These are phyloP conservation scores for Bombus difficillimus DNA, from an alignment of 1,140 invertebrate genomes.

Conservation along the genomic window DNA sequence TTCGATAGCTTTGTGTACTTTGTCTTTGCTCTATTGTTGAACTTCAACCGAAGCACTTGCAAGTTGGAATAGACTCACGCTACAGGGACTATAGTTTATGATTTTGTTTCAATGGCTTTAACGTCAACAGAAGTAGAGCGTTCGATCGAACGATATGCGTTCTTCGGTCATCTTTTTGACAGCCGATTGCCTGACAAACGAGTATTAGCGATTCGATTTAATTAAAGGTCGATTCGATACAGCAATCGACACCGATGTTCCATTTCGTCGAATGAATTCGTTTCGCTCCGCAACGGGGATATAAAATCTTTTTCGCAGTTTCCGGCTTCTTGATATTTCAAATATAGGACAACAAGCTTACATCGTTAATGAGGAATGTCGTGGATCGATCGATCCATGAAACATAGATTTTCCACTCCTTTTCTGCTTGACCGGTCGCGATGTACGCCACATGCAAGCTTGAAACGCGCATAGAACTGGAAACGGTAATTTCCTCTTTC, in stretches of 20 bases:
- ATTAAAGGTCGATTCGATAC: background rate
- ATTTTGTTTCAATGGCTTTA: background rate
- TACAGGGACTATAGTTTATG: background rate
- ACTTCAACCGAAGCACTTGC: background rate
- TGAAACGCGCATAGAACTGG: conserved; percentile 43
- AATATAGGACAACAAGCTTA: background rate
- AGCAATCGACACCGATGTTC: background rate
- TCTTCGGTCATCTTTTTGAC: background rate
- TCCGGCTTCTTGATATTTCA: background rate
- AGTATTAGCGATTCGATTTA: background rate
- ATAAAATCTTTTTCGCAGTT: background rate
- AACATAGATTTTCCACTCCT: conserved; percentile 56
- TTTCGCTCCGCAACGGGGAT: too few species aligned
- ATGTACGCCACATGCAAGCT: conserved; percentile 52
- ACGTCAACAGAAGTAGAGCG: background rate
- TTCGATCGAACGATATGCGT: background rate
- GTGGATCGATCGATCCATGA: conserved; percentile 32
- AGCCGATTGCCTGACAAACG: background rate
- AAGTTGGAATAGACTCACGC: background rate
- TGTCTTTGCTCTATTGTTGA: background rate
- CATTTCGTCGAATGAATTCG: background rate
- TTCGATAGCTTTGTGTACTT: background rate
- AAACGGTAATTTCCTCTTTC: conserved; percentile 69
- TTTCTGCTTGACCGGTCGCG: conserved; percentile 46
- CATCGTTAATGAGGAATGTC: conserved; percentile 45